phyloP scores from a whole-genome alignment of 2,113 vertebrate genomes.

The Polyodon spathula region DNA sequence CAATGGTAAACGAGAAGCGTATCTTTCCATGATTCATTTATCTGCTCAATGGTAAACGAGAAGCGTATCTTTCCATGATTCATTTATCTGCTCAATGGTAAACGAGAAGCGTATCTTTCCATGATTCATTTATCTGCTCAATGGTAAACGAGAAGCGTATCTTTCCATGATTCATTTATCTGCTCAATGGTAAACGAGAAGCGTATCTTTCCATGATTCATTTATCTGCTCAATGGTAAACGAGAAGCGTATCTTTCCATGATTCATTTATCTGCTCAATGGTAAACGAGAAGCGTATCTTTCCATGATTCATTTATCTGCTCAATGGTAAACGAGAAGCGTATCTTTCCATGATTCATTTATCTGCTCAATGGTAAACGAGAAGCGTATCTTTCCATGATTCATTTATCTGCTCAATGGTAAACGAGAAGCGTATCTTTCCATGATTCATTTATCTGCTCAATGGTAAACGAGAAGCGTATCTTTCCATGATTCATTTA shows the following conservation, averaged over 20 bases:
- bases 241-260: background rate
- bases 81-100: conserved; percentile 20
- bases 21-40: conserved; percentile 10
- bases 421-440: background rate
- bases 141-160: background rate
- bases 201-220: conserved; percentile 2
- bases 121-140: conserved; percentile 17
- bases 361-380: too few species aligned
- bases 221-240: conserved; percentile 21
- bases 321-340: too few species aligned
- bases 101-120: background rate
- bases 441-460: conserved; percentile 16
- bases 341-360: conserved; percentile 6
- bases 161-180: conserved; percentile 12
- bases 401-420: conserved; percentile 19
- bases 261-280: conserved; percentile 18
- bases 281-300: background rate
- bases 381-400: background rate
- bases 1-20: too few species aligned
- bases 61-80: conserved; percentile 1
- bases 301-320: conserved; percentile 14
- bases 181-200: too few species aligned
- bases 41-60: too few species aligned
- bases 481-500: conserved; percentile 10
- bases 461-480: too few species aligned